phyloP scores from a whole-genome alignment of 1,140 invertebrate species.

The Lanistes nyassanus region DNA sequence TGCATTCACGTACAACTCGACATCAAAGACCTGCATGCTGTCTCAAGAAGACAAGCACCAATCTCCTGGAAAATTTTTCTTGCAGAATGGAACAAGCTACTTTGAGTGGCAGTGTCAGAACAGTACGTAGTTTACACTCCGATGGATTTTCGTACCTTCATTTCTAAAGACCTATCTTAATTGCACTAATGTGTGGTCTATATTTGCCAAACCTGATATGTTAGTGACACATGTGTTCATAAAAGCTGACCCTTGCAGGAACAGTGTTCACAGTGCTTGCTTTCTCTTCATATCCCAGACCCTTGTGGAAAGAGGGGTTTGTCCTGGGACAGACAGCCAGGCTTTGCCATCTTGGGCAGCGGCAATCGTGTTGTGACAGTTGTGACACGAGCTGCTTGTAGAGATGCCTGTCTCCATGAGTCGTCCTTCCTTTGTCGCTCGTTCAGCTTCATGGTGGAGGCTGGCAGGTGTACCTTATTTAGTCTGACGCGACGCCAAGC shows the following conservation, averaged over 20 bases:
- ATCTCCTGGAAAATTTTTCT: conserved; percentile 4
- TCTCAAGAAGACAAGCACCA: conserved; percentile 26
- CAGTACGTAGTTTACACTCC: conserved; percentile 36
- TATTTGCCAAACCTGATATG: no score
- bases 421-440: conserved; percentile 46
- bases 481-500: conserved; percentile 12
- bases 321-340: conserved; percentile 32
- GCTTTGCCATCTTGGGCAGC: conserved; percentile 37
- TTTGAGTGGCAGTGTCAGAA: conserved; percentile 51
- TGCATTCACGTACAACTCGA: conserved; percentile 36
- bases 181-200: no score
- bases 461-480: conserved; percentile 40
- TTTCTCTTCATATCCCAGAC: conserved; percentile 27
- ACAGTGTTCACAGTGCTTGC: not conserved
- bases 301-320: conserved; percentile 46
- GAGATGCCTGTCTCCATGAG: conserved; percentile 41
- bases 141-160: no score
- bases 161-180: no score
- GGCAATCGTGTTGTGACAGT: conserved; percentile 22
- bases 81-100: conserved; percentile 11
- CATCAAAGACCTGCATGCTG: conserved; percentile 33
- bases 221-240: not conserved
- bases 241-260: not conserved
- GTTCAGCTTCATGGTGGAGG: conserved; percentile 33
- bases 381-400: conserved; percentile 35